These are phyloP conservation scores for Hydrolagus colliei DNA, from an alignment of 2,797 vertebrate genomes.

Conservation along the genomic window DNA sequence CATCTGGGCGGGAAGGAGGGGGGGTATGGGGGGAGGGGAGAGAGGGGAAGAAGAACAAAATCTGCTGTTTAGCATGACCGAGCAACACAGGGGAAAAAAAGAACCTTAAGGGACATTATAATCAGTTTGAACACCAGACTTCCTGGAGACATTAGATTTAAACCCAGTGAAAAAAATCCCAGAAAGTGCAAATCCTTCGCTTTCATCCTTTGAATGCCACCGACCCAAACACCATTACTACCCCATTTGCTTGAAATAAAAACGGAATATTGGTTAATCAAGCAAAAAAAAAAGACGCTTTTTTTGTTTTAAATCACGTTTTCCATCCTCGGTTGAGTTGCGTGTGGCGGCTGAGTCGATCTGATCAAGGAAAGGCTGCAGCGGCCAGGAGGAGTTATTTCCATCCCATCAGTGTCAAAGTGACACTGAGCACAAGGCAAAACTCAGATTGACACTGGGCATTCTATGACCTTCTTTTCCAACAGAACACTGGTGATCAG, in stretches of 20 bases:
- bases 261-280: constrained; percentile 30
- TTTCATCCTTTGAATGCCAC: constrained; percentile 8
- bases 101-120: background rate
- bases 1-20: background rate
- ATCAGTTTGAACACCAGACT: background rate
- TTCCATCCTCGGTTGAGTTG: constrained; percentile 17
- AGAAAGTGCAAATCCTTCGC: constrained; percentile 11
- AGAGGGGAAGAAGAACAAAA: background rate
- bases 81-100: background rate
- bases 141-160: constrained; percentile 26
- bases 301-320: constrained; percentile 33
- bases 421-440: constrained; percentile 35
- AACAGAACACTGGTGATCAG: constrained; percentile 87
- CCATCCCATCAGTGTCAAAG: constrained; percentile 30
- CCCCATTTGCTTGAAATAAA: constrained; percentile 27
- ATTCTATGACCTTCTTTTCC: constrained; percentile 81
- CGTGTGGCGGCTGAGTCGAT: constrained; percentile 13
- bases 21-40: background rate
- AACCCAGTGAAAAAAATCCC: constrained; percentile 33
- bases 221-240: constrained; percentile 19
- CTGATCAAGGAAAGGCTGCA: constrained; percentile 6
- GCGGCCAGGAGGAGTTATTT: constrained; percentile 26
- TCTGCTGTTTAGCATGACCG: background rate
- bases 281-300: constrained; percentile 19
- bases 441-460: constrained; percentile 77